Evolutionary conservation across 2,113 vertebrate species (phyloP).

Genomic region (Poecilia latipinna): DNA sequence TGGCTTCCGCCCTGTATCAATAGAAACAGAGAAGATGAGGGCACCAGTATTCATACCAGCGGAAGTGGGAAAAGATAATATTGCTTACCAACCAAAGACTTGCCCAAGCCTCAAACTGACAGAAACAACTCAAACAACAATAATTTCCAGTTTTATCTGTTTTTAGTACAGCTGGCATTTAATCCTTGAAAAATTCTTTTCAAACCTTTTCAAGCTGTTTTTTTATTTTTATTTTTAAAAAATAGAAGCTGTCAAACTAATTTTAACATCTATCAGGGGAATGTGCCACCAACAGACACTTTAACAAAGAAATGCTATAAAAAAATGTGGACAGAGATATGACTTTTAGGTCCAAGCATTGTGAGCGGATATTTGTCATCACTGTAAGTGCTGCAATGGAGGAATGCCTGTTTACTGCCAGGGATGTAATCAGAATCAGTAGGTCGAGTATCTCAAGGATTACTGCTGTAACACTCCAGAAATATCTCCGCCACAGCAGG

Average conservation of each 20-base stretch:
- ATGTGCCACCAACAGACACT: neutral
- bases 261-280: neutral
- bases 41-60: too few relatives aligned
- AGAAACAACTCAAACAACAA: neutral
- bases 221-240: neutral
- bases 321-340: neutral
- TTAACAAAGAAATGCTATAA: neutral
- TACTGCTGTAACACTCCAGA: constrained; percentile 37
- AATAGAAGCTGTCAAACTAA: neutral
- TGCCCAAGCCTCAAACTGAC: neutral
- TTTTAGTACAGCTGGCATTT: neutral
- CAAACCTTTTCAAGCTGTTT: neutral
- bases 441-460: constrained; percentile 47
- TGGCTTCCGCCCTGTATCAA: too few relatives aligned
- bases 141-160: neutral
- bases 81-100: neutral
- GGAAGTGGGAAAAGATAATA: neutral
- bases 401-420: constrained; percentile 4
- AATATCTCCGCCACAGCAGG: constrained; percentile 37
- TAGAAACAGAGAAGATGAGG: too few relatives aligned
- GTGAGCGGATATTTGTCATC: constrained; percentile 9
- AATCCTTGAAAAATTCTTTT: neutral
- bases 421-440: constrained; percentile 54
- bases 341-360: neutral
- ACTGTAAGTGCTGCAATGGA: constrained; percentile 1